Evolutionary conservation across 2,888 invertebrate species (phyloP).

Genomic region (Papilio gigon): DNA sequence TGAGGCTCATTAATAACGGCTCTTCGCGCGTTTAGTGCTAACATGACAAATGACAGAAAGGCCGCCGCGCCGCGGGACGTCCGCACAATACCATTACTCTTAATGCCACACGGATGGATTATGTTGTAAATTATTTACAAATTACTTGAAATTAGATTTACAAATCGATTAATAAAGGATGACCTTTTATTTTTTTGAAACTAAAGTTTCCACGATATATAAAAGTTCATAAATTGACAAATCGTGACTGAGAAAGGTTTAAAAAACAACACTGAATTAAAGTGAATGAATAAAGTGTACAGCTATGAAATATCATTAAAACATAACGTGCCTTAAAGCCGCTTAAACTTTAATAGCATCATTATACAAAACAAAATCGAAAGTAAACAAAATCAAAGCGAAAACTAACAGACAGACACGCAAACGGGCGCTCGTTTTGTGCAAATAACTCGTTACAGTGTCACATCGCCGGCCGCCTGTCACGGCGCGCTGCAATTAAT

Average conservation of each 20-base stretch:
- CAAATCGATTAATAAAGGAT: background rate
- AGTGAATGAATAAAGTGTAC: background rate
- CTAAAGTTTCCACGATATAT: background rate
- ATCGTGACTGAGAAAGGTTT: background rate
- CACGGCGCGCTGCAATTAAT: slow-evolving; percentile 71
- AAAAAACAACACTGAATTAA: background rate
- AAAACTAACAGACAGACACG: slow-evolving; percentile 53
- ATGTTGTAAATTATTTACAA: slow-evolving; percentile 42
- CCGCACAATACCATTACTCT: slow-evolving; percentile 60
- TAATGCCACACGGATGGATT: slow-evolving; percentile 59
- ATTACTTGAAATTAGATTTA: slow-evolving; percentile 17
- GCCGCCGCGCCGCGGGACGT: slow-evolving; percentile 61
- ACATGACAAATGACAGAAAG: slow-evolving; percentile 80
- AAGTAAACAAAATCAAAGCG: slow-evolving; percentile 45
- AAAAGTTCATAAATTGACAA: background rate
- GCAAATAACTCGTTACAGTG: slow-evolving; percentile 69
- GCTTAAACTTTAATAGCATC: slow-evolving; percentile 3
- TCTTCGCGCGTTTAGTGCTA: slow-evolving; percentile 79
- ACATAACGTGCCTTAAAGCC: background rate
- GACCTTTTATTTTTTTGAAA: background rate
- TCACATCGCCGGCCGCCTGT: slow-evolving; percentile 60
- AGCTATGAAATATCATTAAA: background rate
- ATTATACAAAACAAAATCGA: slow-evolving; percentile 22
- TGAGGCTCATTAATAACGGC: slow-evolving; percentile 77
- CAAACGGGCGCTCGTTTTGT: slow-evolving; percentile 56